Evolutionary conservation across 2,113 vertebrate species (phyloP), one percentile per base, ranked within the genome.

Genomic region (Actenoides lindsayi): DNA sequence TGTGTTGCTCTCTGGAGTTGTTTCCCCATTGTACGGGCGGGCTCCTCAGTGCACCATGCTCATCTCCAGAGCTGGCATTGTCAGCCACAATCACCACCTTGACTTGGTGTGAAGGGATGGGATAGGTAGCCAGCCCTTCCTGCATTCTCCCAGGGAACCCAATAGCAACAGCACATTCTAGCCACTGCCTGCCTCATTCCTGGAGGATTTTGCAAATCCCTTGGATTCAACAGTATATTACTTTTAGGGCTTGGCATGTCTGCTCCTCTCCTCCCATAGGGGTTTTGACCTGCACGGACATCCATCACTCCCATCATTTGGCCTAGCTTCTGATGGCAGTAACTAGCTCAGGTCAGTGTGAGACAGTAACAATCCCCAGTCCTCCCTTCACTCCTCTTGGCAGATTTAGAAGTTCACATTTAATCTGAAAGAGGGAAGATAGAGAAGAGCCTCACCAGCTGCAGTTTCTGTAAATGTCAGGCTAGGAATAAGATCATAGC

Each of bases 381-480:
- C 65, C 46, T 90, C 41, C 70, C 48, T 53, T 54, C 2, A 1
- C 63, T 51, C 67, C 86, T 85, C 69, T 69, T 82, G 91, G 77
- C 82, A 90, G 65, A 78, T 82, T 87, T 41, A 95, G 89, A 96
- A 90, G 31, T 87, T 90, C 74, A 54, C 65, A 62, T 93, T 94
- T 95, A 81, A 80, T 78, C 91, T 91, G 81, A 88, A 94, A 83
- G 89, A 87, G 63, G 78, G 41, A 94, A 90, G 90, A 95, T 88
- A 46, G 91, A 87, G 59, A 84, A 30, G 27, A 91, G 57, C 70
- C 57, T 77, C 76, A 59, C 65, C 65, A 94, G 86, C 86, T 90
- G 74, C 70, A 64, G 42, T 77, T 93, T 81, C 81, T 74, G 87
- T 81, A 96, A 97, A 96, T 94, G 96, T 97, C 84, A 97, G 87